A percentile compares a stretch with the other conserved stretches of the same genome.
These are phyloP conservation scores for Choloepus hoffmanni DNA, from an alignment of 2,113 vertebrate genomes.

Conservation along the genomic window DNA sequence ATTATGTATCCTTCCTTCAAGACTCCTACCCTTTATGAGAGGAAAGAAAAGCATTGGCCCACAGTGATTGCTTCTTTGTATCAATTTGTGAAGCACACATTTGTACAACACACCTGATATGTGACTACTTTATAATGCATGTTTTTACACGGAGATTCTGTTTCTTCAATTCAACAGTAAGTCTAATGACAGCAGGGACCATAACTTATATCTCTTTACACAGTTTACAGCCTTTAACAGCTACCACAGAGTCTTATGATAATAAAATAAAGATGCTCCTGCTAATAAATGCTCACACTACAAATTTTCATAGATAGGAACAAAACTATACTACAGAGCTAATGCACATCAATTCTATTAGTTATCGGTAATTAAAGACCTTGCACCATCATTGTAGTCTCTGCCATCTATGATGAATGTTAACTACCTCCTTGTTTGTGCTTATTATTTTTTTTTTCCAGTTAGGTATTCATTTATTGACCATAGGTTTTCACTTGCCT, in stretches of 20 bases:
- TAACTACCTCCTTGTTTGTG: conserved; percentile 13
- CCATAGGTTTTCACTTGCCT: too few species aligned
- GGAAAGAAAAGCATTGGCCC: neutral
- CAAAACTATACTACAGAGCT: neutral
- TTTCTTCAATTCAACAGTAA: conserved; percentile 24
- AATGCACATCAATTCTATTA: neutral
- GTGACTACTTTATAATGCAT: neutral
- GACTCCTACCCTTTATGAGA: neutral
- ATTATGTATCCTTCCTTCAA: neutral
- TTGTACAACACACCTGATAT: neutral
- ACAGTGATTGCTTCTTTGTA: neutral
- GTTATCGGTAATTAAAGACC: neutral
- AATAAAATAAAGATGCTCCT: conserved; percentile 48
- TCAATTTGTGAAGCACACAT: neutral
- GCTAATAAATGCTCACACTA: neutral
- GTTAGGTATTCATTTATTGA: too few species aligned
- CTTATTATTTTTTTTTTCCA: neutral
- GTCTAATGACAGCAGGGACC: neutral
- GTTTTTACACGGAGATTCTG: neutral
- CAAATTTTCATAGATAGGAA: neutral
- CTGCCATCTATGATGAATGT: neutral
- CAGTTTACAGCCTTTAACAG: neutral
- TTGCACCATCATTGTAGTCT: neutral
- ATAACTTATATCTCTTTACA: neutral
- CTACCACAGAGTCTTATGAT: neutral